A percentile compares a stretch with the other conserved stretches of the same genome.
Conservation (phyloP, 2,888 invertebrate species). For the Pedicia rivosa region DNA sequence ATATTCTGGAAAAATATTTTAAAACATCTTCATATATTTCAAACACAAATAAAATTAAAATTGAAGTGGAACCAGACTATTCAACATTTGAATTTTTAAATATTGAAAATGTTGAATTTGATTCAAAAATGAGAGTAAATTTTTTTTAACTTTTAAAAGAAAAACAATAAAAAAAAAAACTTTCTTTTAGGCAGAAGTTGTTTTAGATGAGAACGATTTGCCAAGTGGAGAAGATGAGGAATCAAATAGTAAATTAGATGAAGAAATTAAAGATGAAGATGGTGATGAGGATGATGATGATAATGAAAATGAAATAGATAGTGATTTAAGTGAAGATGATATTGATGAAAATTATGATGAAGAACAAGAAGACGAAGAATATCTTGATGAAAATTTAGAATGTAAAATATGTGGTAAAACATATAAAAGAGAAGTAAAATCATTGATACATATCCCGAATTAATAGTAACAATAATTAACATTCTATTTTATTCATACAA, state of each 20-base stretch:
- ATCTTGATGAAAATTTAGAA: background rate
- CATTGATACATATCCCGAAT: too few relatives aligned
- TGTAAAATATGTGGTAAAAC: background rate
- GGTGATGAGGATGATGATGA: too few relatives aligned
- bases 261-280: background rate
- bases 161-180: background rate
- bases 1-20: background rate
- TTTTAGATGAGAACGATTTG: background rate
- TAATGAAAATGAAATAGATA: background rate
- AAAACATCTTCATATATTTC: background rate
- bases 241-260: too few relatives aligned
- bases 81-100: conserved; percentile 3
- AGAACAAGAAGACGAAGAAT: background rate
- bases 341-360: background rate
- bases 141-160: background rate
- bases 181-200: background rate
- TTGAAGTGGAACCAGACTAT: background rate
- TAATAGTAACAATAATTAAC: background rate
- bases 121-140: background rate
- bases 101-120: background rate
- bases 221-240: background rate
- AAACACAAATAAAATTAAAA: background rate
- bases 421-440: conserved; percentile 2
- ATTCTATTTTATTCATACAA: background rate
- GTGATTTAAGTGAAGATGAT: background rate